These are phyloP conservation scores for Epinephelus moara DNA, from an alignment of 2,113 vertebrate genomes.

Conservation along the genomic window DNA sequence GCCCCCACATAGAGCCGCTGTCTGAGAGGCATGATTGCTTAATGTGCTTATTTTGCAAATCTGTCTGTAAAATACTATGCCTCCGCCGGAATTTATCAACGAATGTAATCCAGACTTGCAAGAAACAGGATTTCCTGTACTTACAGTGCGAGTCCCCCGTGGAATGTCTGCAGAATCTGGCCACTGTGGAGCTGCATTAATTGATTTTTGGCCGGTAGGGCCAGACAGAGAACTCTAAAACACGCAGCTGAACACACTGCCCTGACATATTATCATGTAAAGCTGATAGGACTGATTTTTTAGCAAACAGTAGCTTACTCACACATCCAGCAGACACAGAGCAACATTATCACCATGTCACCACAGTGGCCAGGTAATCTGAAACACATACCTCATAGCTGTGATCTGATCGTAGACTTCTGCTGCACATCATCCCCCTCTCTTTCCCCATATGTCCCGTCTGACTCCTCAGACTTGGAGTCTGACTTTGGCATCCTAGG, in stretches of 20 bases:
- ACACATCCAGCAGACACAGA: too few relatives aligned
- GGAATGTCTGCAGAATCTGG: constrained; percentile 33
- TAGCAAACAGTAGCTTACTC: too few relatives aligned
- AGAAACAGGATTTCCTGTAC: constrained; percentile 50
- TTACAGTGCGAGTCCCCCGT: constrained; percentile 26
- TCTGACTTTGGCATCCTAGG: too few relatives aligned
- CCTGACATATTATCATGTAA: neutral
- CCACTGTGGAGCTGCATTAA: constrained; percentile 15
- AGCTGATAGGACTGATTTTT: neutral
- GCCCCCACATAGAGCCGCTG: neutral
- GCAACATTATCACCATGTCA: too few relatives aligned
- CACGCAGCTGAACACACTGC: neutral
- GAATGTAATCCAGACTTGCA: constrained; percentile 31
- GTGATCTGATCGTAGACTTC: too few relatives aligned
- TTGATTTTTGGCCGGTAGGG: constrained; percentile 37
- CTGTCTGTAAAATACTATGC: constrained; percentile 39
- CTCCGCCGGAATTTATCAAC: constrained; percentile 33
- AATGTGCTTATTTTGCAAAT: constrained; percentile 54
- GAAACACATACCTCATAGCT: too few relatives aligned
- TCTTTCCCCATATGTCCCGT: too few relatives aligned
- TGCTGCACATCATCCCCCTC: too few relatives aligned
- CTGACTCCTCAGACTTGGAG: too few relatives aligned
- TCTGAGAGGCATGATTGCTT: constrained; percentile 45
- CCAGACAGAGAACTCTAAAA: neutral
- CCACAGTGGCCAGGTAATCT: too few relatives aligned